Percentiles rank a stretch among this genome's conserved stretches.
Conservation (phyloP, 2,888 invertebrate genomes). For the Xanthia togata region DNA sequence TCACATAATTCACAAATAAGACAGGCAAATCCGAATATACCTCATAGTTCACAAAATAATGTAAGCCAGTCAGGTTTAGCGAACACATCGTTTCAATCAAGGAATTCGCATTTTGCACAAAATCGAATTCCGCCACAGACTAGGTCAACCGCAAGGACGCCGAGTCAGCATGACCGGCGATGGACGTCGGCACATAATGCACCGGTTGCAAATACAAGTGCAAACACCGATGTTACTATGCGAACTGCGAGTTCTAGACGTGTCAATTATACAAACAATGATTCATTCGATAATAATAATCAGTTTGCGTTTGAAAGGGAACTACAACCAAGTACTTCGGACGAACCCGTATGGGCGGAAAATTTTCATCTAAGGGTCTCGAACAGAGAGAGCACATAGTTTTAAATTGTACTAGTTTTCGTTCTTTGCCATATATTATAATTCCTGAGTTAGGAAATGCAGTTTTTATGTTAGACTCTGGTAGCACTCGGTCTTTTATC, state of each 20-base stretch:
- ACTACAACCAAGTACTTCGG: not conserved
- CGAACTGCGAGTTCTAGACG: not conserved
- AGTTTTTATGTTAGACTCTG: conserved; percentile 1
- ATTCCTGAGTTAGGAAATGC: not conserved
- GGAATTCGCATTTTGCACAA: no score
- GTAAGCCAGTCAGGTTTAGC: no score
- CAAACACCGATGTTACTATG: conserved; percentile 1
- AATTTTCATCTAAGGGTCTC: not conserved
- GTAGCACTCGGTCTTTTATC: not conserved
- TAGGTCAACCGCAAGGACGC: no score
- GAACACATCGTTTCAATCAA: no score
- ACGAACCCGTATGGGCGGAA: no score
- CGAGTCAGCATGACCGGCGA: not conserved
- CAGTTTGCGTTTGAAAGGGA: not conserved
- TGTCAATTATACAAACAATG: not conserved
- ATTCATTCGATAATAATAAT: no score
- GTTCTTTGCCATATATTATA: not conserved
- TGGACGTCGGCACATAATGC: not conserved
- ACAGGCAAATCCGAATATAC: no score
- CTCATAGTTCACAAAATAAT: no score
- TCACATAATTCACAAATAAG: no score
- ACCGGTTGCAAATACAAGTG: not conserved
- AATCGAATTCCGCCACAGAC: no score
- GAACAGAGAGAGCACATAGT: not conserved
- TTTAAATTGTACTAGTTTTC: not conserved